Percentiles rank a stretch among this genome's conserved stretches.
phyloP scores from a whole-genome alignment of 1,140 invertebrate genomes.

The Drosophila ambigua region DNA sequence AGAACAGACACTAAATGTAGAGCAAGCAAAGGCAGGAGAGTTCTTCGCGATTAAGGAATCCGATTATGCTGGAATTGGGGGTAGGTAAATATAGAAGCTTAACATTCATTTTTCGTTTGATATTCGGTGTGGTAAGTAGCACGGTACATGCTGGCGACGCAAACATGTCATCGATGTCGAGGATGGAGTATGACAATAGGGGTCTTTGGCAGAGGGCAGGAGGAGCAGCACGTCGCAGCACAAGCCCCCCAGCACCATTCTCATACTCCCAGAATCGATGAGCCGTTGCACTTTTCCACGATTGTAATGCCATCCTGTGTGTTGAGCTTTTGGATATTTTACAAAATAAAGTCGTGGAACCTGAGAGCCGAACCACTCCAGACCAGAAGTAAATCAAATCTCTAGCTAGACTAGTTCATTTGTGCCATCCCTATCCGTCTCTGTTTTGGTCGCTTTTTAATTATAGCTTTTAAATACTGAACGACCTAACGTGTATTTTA shows the following conservation, averaged over 20 bases:
- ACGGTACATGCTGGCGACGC: slow-evolving; percentile 72
- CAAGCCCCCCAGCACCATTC: slow-evolving; percentile 3
- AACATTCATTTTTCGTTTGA: slow-evolving; percentile 49
- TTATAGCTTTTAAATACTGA: slow-evolving; percentile 79
- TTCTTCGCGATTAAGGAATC: background rate
- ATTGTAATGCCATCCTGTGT: slow-evolving; percentile 76
- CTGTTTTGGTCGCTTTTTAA: slow-evolving; percentile 78
- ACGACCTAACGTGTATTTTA: slow-evolving; percentile 79
- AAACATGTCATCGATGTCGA: slow-evolving; percentile 74
- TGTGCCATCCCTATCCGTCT: slow-evolving; percentile 15
- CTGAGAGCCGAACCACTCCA: slow-evolving; percentile 15
- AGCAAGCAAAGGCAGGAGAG: too few species aligned
- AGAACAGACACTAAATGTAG: slow-evolving; percentile 37
- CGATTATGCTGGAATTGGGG: background rate
- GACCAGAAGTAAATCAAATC: slow-evolving; percentile 55
- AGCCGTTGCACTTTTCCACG: slow-evolving; percentile 60
- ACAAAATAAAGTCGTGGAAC: slow-evolving; percentile 52
- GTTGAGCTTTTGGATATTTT: slow-evolving; percentile 78
- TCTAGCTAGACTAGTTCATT: slow-evolving; percentile 53
- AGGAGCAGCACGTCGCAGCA: slow-evolving; percentile 18
- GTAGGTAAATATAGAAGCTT: slow-evolving; percentile 2
- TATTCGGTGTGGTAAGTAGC: slow-evolving; percentile 23
- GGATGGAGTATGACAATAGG: slow-evolving; percentile 11
- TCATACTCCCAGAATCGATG: background rate
- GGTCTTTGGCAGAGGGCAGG: slow-evolving; percentile 39